Evolutionary conservation across 2,113 vertebrate species (phyloP).

Genomic region (human (Homo sapiens)): GRCh38 chrX:16954501-16955000

Average conservation of each 20-base stretch:
- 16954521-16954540: not conserved
- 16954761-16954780: conserved; percentile 52
- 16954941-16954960: too few relatives aligned
- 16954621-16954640: conserved; percentile 32
- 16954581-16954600: not conserved
- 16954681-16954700: conserved; percentile 49
- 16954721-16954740: conserved; percentile 14
- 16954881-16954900: too few relatives aligned
- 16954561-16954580: not conserved
- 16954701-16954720: conserved; percentile 30
- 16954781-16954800: conserved; percentile 47
- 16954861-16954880: too few relatives aligned
- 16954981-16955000: too few relatives aligned
- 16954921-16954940: too few relatives aligned
- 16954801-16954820: not conserved
- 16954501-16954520: not conserved
- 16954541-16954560: not conserved
- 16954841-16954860: too few relatives aligned
- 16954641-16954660: not conserved
- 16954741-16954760: conserved; percentile 39
- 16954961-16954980: too few relatives aligned
- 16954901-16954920: too few relatives aligned
- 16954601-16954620: not conserved
- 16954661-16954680: conserved; percentile 37
- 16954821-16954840: too few relatives aligned